These are phyloP conservation scores for Phrynocephalus vlangalii DNA, from an alignment of 2,797 vertebrate species.

Conservation along the genomic window DNA sequence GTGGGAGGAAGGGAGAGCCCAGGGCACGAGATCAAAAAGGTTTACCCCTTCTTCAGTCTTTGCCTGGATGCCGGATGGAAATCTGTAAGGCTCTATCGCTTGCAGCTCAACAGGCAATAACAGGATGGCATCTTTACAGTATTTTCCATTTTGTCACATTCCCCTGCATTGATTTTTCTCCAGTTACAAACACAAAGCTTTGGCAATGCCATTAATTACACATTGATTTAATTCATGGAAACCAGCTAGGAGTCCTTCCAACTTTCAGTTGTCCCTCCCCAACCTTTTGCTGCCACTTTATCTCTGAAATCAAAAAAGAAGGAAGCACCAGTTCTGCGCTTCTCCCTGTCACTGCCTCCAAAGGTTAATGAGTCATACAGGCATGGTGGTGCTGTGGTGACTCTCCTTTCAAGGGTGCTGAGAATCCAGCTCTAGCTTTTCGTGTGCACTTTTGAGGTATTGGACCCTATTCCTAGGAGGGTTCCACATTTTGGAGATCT, in stretches of 20 bases:
- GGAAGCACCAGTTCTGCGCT: background rate
- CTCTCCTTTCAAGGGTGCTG: background rate
- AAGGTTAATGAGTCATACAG: background rate
- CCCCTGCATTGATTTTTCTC: conserved; percentile 63
- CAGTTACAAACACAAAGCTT: conserved; percentile 58
- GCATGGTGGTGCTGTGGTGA: background rate
- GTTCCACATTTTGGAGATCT: background rate
- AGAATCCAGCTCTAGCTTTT: background rate
- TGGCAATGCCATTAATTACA: conserved; percentile 62
- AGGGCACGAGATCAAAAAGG: background rate
- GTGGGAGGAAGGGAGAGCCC: accelerated
- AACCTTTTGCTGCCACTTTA: background rate
- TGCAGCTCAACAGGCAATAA: conserved; percentile 16
- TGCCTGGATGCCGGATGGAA: accelerated
- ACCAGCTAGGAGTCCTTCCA: conserved; percentile 3
- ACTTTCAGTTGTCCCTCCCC: background rate
- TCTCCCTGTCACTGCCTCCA: background rate
- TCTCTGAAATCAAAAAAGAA: background rate
- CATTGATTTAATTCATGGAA: conserved; percentile 42
- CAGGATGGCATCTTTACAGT: conserved; percentile 31
- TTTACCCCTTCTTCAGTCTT: background rate
- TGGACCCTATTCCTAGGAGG: too few species aligned
- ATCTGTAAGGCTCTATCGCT: conserved; percentile 22
- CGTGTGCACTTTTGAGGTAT: background rate
- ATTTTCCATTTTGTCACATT: conserved; percentile 72